phyloP scores from a whole-genome alignment of 2,113 vertebrate genomes.

The Anarrhichthys ocellatus region DNA sequence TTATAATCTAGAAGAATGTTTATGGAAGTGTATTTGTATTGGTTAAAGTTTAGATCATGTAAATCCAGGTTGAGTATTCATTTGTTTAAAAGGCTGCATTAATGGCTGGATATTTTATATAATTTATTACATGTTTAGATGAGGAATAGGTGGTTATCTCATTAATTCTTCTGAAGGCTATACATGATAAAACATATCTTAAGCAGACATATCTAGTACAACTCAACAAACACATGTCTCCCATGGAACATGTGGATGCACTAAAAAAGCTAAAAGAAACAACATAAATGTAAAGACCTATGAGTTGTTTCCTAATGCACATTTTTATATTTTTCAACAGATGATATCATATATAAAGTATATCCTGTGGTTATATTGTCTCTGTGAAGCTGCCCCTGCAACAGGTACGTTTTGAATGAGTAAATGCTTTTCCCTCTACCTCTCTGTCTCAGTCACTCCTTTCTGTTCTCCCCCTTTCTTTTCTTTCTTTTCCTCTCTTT shows the following conservation, averaged over 20 bases:
- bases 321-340: constrained; percentile 65
- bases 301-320: constrained; percentile 16
- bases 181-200: background rate
- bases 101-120: background rate
- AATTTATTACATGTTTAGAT: background rate
- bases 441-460: background rate
- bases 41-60: background rate
- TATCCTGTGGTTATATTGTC: constrained; percentile 91
- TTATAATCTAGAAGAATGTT: background rate
- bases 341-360: constrained; percentile 92
- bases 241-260: background rate
- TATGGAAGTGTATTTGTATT: background rate
- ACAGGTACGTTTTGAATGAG: constrained; percentile 71
- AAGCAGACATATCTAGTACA: background rate
- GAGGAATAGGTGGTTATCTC: background rate
- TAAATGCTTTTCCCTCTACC: background rate
- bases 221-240: background rate
- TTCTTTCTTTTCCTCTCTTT: background rate
- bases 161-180: background rate
- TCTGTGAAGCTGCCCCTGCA: constrained; percentile 80
- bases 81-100: background rate
- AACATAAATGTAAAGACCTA: background rate
- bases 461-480: background rate
- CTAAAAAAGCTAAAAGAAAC: background rate
- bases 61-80: background rate